A percentile compares a stretch with the other conserved stretches of the same genome.
These are phyloP conservation scores for Penaeus monodon DNA, from an alignment of 2,888 invertebrate species.

Conservation along the genomic window DNA sequence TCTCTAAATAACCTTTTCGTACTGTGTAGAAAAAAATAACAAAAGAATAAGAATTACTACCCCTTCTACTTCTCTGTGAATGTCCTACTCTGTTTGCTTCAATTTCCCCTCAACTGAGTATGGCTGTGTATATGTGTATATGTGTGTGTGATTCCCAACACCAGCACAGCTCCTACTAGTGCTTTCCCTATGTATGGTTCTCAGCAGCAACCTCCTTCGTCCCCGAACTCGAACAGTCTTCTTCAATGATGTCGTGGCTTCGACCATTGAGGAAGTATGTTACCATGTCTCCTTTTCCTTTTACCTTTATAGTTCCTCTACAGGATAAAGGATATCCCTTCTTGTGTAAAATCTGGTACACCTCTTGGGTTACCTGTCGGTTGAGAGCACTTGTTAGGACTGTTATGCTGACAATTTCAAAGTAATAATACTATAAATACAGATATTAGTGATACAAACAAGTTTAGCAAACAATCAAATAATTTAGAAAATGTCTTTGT, in stretches of 20 bases:
- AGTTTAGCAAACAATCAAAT: background rate
- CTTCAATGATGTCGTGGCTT: slow-evolving; percentile 42
- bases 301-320: slow-evolving; percentile 89
- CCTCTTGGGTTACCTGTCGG: slow-evolving; percentile 86
- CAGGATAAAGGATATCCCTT: slow-evolving; percentile 86
- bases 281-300: slow-evolving; percentile 65
- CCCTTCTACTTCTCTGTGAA: background rate
- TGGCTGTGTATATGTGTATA: slow-evolving; percentile 3
- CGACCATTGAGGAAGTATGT: slow-evolving; percentile 62
- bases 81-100: too few relatives aligned
- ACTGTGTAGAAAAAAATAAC: background rate
- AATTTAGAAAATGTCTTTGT: background rate
- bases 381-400: slow-evolving; percentile 10
- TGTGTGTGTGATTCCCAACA: background rate
- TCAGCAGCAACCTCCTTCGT: background rate
- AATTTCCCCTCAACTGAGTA: too few relatives aligned
- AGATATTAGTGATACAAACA: too few relatives aligned
- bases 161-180: background rate
- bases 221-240: slow-evolving; percentile 19
- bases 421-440: too few relatives aligned
- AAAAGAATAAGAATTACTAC: background rate
- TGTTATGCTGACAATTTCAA: background rate
- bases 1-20: too few relatives aligned
- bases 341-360: slow-evolving; percentile 82
- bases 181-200: slow-evolving; percentile 36